Evolutionary conservation across 2,888 invertebrate genomes (phyloP).

Genomic region (Neocrepidodera transversa): DNA sequence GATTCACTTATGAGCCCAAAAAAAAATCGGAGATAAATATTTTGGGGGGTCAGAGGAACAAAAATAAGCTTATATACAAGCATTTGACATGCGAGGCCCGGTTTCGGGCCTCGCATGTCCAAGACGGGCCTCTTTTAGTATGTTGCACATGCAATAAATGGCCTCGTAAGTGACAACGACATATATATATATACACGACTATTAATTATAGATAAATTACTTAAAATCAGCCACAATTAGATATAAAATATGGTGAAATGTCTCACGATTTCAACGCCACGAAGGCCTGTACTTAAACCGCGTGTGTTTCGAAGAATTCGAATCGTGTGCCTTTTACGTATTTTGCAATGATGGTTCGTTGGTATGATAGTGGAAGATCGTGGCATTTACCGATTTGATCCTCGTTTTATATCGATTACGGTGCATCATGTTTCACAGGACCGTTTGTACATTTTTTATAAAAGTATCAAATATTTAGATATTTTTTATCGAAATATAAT

Average conservation of each 20-base stretch:
- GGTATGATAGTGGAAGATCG: conserved; percentile 6
- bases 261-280: conserved; percentile 1
- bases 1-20: too few species aligned
- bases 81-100: too few species aligned
- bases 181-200: too few species aligned
- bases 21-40: too few species aligned
- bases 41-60: too few species aligned
- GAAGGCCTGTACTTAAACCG: background rate
- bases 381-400: conserved; percentile 14
- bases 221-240: background rate
- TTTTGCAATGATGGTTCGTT: conserved; percentile 13
- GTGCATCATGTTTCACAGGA: conserved; percentile 1
- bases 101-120: too few species aligned
- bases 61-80: too few species aligned
- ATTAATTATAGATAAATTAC: background rate
- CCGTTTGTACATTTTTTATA: background rate
- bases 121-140: too few species aligned
- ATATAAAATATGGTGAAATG: background rate
- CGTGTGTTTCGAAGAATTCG: conserved; percentile 5
- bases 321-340: conserved; percentile 9
- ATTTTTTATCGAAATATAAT: too few species aligned
- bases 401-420: conserved; percentile 14
- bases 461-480: too few species aligned
- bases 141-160: too few species aligned
- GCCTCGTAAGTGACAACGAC: too few species aligned